Percentiles rank a stretch among this genome's conserved stretches.
Evolutionary conservation across 2,888 invertebrate genomes (phyloP).

Genomic region (Aphodius sticticus): DNA sequence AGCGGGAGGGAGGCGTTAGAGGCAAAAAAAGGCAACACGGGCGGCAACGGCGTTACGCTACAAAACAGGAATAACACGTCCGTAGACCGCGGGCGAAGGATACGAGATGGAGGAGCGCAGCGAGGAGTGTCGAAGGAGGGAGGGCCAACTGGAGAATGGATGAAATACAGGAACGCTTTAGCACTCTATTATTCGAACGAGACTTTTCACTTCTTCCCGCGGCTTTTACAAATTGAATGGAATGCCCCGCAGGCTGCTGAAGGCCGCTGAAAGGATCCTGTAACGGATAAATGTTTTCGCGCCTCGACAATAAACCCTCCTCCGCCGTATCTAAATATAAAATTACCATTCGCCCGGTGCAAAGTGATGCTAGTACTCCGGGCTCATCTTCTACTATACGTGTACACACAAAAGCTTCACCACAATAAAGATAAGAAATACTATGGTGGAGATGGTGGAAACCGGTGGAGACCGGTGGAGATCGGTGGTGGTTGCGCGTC

Average conservation of each 20-base stretch:
- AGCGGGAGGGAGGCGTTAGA: conserved; percentile 5
- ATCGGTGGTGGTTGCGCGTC: not conserved
- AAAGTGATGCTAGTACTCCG: not conserved
- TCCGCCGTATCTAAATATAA: conserved; percentile 14
- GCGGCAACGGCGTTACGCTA: not conserved
- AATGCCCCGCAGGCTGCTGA: conserved; percentile 6
- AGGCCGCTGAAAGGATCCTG: conserved; percentile 21
- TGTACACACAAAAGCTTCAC: not conserved
- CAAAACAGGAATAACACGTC: conserved; percentile 16
- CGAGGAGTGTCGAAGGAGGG: not conserved
- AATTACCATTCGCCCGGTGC: conserved; percentile 20
- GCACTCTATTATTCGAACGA: conserved; percentile 27
- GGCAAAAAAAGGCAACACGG: conserved; percentile 12
- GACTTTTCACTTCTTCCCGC: conserved; percentile 23
- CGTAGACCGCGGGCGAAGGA: conserved; percentile 11
- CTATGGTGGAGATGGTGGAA: not conserved
- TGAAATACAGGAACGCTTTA: conserved; percentile 15
- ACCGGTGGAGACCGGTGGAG: too few species aligned
- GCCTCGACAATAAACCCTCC: not conserved
- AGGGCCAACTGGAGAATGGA: not conserved
- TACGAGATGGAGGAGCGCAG: not conserved
- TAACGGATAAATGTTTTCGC: conserved; percentile 22
- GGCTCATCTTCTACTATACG: not conserved
- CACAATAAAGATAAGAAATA: not conserved
- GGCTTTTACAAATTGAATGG: conserved; percentile 27